These are phyloP conservation scores for Achatina immaculata DNA, from an alignment of 1,140 invertebrate species.

Conservation along the genomic window DNA sequence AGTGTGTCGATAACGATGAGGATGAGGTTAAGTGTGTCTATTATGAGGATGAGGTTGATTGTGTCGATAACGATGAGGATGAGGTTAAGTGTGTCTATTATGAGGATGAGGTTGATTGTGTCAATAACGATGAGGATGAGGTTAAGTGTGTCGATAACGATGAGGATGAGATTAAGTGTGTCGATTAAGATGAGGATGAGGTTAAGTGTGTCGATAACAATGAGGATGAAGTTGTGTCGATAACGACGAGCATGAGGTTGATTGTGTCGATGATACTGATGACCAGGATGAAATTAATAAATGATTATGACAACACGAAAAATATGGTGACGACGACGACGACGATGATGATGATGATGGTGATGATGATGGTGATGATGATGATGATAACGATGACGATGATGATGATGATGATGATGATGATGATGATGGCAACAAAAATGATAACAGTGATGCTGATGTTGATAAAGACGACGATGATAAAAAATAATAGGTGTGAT, in stretches of 20 bases:
- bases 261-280: slow-evolving; percentile 28
- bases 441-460: slow-evolving; percentile 42
- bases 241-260: not conserved
- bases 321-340: slow-evolving; percentile 42
- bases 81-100: not conserved
- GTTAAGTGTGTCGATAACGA: not conserved
- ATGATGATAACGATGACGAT: too few relatives aligned
- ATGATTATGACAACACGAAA: slow-evolving; percentile 37
- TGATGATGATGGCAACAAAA: slow-evolving; percentile 39
- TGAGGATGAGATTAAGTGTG: not conserved
- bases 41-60: too few relatives aligned
- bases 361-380: not conserved
- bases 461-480: slow-evolving; percentile 1
- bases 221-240: not conserved
- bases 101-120: not conserved
- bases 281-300: slow-evolving; percentile 38
- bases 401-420: slow-evolving; percentile 41
- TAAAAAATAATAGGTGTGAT: not conserved
- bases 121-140: not conserved
- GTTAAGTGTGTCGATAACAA: not conserved
- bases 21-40: too few relatives aligned
- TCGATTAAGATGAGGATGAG: not conserved
- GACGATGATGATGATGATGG: slow-evolving; percentile 26
- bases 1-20: too few relatives aligned
- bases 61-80: not conserved